Conservation (phyloP, 2,113 vertebrate genomes). For the Grallaria varia region DNA sequence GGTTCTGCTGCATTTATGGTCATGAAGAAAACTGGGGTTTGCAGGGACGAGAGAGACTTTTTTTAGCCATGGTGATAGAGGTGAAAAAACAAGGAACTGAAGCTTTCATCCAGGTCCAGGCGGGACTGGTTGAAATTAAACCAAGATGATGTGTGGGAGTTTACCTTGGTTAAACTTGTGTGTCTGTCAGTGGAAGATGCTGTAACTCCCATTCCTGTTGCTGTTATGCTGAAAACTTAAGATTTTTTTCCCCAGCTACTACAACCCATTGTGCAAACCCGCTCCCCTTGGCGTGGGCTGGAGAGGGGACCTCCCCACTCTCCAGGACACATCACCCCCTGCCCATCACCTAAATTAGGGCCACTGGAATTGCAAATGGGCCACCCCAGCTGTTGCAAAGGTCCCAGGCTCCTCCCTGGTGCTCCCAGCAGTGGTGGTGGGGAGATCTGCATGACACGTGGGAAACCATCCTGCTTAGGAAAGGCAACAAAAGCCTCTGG, state of each 20-base stretch:
- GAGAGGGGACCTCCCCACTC: accelerated
- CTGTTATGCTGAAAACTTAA: background rate
- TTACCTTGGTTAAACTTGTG: background rate
- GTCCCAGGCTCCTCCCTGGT: accelerated
- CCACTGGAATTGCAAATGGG: background rate
- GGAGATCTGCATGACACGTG: accelerated
- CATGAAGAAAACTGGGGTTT: background rate
- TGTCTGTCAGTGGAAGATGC: background rate
- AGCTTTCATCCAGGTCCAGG: background rate
- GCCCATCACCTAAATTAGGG: accelerated
- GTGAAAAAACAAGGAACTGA: background rate
- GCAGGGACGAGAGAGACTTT: accelerated
- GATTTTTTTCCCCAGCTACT: background rate
- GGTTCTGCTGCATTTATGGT: background rate
- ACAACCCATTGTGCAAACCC: background rate
- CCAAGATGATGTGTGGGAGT: background rate
- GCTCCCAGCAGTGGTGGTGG: background rate
- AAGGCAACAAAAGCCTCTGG: background rate
- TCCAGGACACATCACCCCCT: background rate
- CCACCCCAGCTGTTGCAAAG: background rate
- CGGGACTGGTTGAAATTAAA: background rate
- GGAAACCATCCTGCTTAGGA: accelerated
- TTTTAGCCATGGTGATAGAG: background rate
- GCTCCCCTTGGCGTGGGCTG: background rate
- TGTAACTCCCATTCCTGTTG: background rate